Evolutionary conservation across 2,888 invertebrate genomes (phyloP).

Genomic region (Desoria tigrina): DNA sequence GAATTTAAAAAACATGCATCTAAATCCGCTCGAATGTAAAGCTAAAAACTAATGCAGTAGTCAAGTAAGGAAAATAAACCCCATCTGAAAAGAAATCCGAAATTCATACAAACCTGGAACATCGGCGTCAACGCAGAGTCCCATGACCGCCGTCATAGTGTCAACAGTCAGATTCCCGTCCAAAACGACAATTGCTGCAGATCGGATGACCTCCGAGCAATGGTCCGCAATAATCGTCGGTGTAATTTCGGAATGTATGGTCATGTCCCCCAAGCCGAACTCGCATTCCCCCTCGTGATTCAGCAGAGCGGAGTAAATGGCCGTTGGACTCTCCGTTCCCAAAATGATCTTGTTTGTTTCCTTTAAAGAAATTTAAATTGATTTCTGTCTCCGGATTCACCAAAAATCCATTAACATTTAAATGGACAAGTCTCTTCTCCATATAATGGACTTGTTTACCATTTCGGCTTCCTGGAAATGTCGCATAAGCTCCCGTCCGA

Average conservation of each 20-base stretch:
- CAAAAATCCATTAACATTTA: too few species aligned
- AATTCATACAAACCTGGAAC: slow-evolving; percentile 68
- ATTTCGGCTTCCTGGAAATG: slow-evolving; percentile 39
- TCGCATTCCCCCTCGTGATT: slow-evolving; percentile 75
- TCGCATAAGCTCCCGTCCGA: slow-evolving; percentile 47
- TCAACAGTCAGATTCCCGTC: slow-evolving; percentile 78
- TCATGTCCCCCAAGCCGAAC: slow-evolving; percentile 82
- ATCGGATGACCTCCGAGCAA: slow-evolving; percentile 33
- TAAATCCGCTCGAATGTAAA: too few species aligned
- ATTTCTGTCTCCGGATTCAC: slow-evolving; percentile 9
- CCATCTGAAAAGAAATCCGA: too few species aligned
- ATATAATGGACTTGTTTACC: slow-evolving; percentile 31
- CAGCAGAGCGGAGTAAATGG: slow-evolving; percentile 75
- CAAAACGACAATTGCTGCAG: slow-evolving; percentile 70
- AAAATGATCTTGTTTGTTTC: slow-evolving; percentile 39
- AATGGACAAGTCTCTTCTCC: too few species aligned
- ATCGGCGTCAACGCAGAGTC: slow-evolving; percentile 63
- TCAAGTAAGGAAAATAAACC: too few species aligned
- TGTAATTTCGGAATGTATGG: slow-evolving; percentile 70
- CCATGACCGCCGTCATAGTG: slow-evolving; percentile 67
- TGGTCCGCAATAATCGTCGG: slow-evolving; percentile 55
- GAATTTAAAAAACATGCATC: too few species aligned
- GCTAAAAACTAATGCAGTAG: too few species aligned
- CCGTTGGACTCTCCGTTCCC: slow-evolving; percentile 61
- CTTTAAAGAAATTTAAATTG: slow-evolving; percentile 24